phyloP scores from a whole-genome alignment of 92 coral and sea anemone genomes.

The Porites cylindrica region DNA sequence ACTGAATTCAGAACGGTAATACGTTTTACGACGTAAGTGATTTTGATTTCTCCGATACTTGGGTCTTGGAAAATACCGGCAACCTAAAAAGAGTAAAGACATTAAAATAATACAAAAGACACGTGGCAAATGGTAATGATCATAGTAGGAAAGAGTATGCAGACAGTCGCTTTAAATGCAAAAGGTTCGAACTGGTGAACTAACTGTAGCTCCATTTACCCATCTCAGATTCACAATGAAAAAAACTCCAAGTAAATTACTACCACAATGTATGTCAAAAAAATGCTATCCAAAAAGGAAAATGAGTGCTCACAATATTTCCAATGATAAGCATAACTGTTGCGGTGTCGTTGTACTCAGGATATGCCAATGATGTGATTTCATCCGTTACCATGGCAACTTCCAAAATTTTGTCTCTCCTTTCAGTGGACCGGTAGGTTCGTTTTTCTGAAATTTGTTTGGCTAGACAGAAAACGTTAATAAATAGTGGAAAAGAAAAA shows the following conservation, averaged over 20 bases:
- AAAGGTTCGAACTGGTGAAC: too few species aligned
- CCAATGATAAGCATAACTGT: conserved; percentile 36
- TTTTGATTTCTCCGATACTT: conserved; percentile 47
- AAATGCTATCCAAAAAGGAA: not conserved
- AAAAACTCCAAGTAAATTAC: too few species aligned
- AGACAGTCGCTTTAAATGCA: too few species aligned
- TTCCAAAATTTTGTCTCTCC: conserved; percentile 42
- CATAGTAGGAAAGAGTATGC: too few species aligned
- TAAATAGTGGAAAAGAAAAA: not conserved
- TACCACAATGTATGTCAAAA: not conserved
- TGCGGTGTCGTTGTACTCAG: conserved; percentile 24
- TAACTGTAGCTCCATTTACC: too few species aligned
- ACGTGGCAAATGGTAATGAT: too few species aligned
- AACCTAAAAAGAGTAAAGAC: conserved; percentile 11
- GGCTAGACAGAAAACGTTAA: not conserved
- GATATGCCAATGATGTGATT: not conserved
- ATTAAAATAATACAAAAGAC: not conserved
- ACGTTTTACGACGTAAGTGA: conserved; percentile 52
- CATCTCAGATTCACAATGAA: too few species aligned
- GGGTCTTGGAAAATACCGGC: conserved; percentile 62
- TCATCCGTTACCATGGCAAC: conserved; percentile 36
- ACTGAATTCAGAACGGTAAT: conserved; percentile 39
- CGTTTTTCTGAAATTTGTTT: not conserved
- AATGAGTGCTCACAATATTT: conserved; percentile 35
- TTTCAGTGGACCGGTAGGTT: not conserved